A percentile compares a stretch with the other conserved stretches of the same genome.
phyloP scores from a whole-genome alignment of 2,113 vertebrate genomes.

The Otus sunia region DNA sequence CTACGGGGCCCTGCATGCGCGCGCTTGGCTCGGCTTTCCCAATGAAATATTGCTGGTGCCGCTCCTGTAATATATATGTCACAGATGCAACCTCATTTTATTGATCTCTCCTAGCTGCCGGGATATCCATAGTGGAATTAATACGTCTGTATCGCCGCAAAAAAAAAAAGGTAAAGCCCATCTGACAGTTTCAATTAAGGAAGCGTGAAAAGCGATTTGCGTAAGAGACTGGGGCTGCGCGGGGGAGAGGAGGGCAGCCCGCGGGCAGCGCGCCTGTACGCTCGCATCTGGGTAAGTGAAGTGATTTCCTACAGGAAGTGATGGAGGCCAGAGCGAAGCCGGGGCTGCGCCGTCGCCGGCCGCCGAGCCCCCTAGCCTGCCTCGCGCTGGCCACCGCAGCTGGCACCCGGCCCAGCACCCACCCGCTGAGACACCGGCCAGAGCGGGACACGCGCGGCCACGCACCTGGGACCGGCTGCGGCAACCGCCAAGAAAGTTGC shows the following conservation, averaged over 20 bases:
- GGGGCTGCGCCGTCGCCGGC: background rate
- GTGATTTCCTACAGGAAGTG: conserved; percentile 68
- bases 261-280: conserved; percentile 54
- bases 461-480: fast-evolving
- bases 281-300: conserved; percentile 64
- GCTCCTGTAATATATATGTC: conserved; percentile 48
- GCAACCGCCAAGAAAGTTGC: fast-evolving
- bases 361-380: conserved; percentile 12
- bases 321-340: conserved; percentile 64
- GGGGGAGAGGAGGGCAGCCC: conserved; percentile 52
- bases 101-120: conserved; percentile 41
- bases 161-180: conserved; percentile 59
- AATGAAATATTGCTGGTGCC: background rate
- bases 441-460: background rate
- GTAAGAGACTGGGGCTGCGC: conserved; percentile 30
- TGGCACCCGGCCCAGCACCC: background rate
- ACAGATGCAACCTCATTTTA: conserved; percentile 40
- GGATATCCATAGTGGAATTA: conserved; percentile 39
- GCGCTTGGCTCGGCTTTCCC: background rate
- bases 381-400: background rate
- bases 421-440: no score
- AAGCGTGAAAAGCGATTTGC: conserved; percentile 69
- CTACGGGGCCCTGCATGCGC: background rate
- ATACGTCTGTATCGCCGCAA: background rate
- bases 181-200: conserved; percentile 74